A percentile compares a stretch with the other conserved stretches of the same genome.
phyloP scores from a whole-genome alignment of 1,140 invertebrate species.

The Drosophila prosaltans region DNA sequence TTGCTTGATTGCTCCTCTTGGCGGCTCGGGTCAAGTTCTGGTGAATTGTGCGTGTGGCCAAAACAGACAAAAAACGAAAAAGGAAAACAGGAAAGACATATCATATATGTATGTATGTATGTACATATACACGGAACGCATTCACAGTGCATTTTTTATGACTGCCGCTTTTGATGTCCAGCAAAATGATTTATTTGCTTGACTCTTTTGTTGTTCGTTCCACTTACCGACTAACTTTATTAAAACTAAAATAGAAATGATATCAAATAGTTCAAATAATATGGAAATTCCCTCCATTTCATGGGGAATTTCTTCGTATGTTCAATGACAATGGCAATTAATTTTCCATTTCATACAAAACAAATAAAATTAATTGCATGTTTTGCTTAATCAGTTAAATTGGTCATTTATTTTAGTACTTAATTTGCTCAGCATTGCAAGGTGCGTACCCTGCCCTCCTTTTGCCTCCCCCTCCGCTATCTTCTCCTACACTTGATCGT shows the following conservation, averaged over 20 bases:
- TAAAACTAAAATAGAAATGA: not conserved
- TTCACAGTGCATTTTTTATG: slow-evolving; percentile 70
- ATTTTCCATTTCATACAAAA: slow-evolving; percentile 46
- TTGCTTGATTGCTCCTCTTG: slow-evolving; percentile 66
- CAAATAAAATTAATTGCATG: slow-evolving; percentile 77
- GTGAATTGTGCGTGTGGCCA: slow-evolving; percentile 75
- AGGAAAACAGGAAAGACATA: slow-evolving; percentile 16
- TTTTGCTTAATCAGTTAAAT: slow-evolving; percentile 81
- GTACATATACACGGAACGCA: not conserved
- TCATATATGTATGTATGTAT: too few species aligned
- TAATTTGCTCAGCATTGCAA: slow-evolving; percentile 66
- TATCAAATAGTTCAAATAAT: not conserved
- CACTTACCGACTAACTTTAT: not conserved
- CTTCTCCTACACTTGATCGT: not conserved
- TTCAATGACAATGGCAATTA: slow-evolving; percentile 48
- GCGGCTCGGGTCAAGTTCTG: slow-evolving; percentile 56
- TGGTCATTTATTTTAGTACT: slow-evolving; percentile 78
- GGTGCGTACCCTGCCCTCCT: not conserved
- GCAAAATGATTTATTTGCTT: slow-evolving; percentile 61
- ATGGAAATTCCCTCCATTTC: not conserved
- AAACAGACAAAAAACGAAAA: slow-evolving; percentile 24
- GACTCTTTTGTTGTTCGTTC: not conserved
- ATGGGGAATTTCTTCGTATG: slow-evolving; percentile 32
- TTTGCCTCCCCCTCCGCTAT: not conserved
- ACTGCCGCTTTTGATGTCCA: slow-evolving; percentile 41